Base-by-base conservation (phyloP, 2,113 vertebrate genomes). In the Zosterops pallidus region DNA sequence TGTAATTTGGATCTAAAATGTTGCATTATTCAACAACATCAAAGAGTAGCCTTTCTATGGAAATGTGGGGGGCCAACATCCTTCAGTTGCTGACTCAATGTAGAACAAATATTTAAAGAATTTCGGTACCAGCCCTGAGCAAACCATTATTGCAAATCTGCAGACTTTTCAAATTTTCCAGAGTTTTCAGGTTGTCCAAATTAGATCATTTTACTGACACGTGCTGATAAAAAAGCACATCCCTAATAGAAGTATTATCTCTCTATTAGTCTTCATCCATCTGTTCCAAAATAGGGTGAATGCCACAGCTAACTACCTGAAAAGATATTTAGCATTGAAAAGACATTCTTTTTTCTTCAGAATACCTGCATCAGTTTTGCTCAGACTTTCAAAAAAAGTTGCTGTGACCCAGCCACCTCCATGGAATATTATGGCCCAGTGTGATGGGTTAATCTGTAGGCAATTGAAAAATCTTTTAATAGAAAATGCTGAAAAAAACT, bases 91-190 rank as follows among this genome's bases (percentile, higher is more conserved):
- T 89, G 60, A 56, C 53, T 90, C 55, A 57, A 4, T 21, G 29
- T 35, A 69, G 55, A 53, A 49, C 46, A 90, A 96, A 93, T 90
- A 94, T 88, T 90, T 92, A 78, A 93, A 88, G 70, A 90, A 83
- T 90, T 83, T 65, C 23, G 7, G 25, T 80, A 80, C 42, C 46
- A 92, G 19, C 25, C 33, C 70, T 83, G 46, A 90, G 31, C 62
- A 92, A 90, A 83, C 50, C 44, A 17, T 86, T 94, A 62, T 23
- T 72, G 46, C 5, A 0, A 65, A 77, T 74, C 39, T 83, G 42
- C 21, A 79, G 28, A 72, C 69, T 85, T 90, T 67, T 68, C 42
- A 80, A 33, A 39, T 83, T 88, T 90, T 91, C 67, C 37, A 2
- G 64, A 90, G 31, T 72, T 93, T 86, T 88, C 39, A 28, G 62